Evolutionary conservation across 1,140 invertebrate genomes (phyloP).

Genomic region (Drosophila willistoni): DNA sequence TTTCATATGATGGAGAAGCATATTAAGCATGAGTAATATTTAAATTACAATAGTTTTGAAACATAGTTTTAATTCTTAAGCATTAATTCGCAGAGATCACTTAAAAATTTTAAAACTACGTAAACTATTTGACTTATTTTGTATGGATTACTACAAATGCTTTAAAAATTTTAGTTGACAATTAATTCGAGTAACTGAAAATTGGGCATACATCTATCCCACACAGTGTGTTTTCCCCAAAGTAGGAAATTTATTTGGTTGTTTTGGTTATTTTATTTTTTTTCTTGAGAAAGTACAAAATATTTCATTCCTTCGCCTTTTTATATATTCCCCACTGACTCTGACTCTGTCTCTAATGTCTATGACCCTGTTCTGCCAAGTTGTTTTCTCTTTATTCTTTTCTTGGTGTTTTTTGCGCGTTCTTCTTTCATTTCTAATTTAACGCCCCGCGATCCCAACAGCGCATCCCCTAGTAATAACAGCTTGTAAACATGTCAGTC

Average conservation of each 20-base stretch:
- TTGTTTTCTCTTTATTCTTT: background rate
- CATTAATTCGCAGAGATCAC: too few species aligned
- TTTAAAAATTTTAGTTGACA: background rate
- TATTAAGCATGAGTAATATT: background rate
- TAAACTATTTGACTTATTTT: too few species aligned
- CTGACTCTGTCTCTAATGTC: constrained; percentile 38
- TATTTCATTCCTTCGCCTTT: background rate
- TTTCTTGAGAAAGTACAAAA: constrained; percentile 9
- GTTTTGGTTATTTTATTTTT: background rate
- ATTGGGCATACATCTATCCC: background rate
- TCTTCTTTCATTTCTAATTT: constrained; percentile 41
- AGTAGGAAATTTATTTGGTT: background rate
- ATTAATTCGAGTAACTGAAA: background rate
- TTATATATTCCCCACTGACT: constrained; percentile 7
- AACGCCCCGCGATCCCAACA: constrained; percentile 24
- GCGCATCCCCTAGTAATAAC: constrained; percentile 40
- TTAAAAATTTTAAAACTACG: too few species aligned
- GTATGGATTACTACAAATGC: too few species aligned
- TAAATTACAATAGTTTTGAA: background rate
- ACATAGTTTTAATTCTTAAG: too few species aligned
- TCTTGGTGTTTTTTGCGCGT: constrained; percentile 17
- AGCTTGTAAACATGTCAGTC: constrained; percentile 63
- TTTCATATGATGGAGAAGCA: background rate
- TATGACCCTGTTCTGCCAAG: constrained; percentile 57
- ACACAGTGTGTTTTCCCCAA: background rate